Evolutionary conservation across 1,140 invertebrate species (phyloP), one percentile per base, ranked within the genome.

Genomic region (Harlomillsia oculata): DNA sequence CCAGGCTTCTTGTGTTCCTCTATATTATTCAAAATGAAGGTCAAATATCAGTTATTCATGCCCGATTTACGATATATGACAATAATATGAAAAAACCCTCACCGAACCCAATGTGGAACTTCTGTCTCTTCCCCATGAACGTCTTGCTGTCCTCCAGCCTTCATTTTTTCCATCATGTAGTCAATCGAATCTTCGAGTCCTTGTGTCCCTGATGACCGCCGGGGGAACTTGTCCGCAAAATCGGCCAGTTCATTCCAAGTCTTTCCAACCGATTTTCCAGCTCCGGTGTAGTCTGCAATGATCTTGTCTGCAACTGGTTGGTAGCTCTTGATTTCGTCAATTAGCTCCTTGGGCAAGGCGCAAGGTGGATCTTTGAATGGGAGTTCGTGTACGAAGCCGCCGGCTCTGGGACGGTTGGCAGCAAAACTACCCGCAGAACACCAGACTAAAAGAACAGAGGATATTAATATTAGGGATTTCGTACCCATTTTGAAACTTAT

Each of bases 171-270:
- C 23, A 85, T 64, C 70, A 83, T 79, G 64, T 84, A 83, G 71
- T 87, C 81, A 56, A 87, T 87, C 1, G 84, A 73, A 49, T 79
- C 69, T 71, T 87, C 83, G 8, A 87, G 73, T 54, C 70, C 74
- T 57, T 76, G 56, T 0, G 80, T 78, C 0, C 85, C 85, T 0
- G 81, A 72, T 28, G 82, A 71, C 52, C 86, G 73, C 4, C 77
- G 72, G 3, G 84, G 84, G 74, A 85, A 87, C 50, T 72, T 80
- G 64, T 88, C 85, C 0, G 83, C 79, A 67, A 88, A 85, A 21
- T 71, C 66, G 3, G 77, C 74, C 11, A 87, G 70, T 66, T 82
- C 78, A 40, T 78, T 67, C 67, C 78, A 84, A 0, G 80, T 79
- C 54, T 68, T 68, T 16, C 76, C 75, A 66, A 76, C 75, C 41